A percentile compares a stretch with the other conserved stretches of the same genome.
Evolutionary conservation across 23 tunicate species (phyloP).

Genomic region (Trididemnum nubilum): DNA sequence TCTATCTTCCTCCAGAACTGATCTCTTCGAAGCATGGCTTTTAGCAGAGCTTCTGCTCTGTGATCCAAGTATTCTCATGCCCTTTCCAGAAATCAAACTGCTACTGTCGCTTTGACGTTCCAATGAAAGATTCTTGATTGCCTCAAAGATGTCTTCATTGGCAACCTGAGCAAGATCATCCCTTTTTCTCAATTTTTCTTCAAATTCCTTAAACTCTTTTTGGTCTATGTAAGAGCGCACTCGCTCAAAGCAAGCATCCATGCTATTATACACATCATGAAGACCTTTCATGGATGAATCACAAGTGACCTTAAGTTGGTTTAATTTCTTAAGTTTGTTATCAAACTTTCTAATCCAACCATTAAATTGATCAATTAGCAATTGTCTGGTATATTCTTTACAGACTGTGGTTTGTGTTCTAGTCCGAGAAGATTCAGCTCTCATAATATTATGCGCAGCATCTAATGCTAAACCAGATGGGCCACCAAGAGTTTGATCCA

Average conservation of each 20-base stretch:
- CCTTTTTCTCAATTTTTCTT: background rate
- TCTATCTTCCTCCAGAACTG: background rate
- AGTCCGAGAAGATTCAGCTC: background rate
- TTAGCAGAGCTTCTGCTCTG: background rate
- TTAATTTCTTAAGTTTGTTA: background rate
- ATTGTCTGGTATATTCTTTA: background rate
- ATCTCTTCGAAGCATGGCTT: background rate
- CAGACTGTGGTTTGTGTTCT: background rate
- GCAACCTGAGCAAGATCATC: background rate
- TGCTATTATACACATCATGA: background rate
- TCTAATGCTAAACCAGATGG: background rate
- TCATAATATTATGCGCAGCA: background rate
- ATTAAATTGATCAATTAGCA: background rate
- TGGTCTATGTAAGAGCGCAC: background rate
- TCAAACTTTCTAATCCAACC: conserved; percentile 19
- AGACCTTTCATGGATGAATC: background rate
- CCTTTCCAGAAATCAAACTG: background rate
- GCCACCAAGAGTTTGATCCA: background rate
- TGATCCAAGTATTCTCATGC: background rate
- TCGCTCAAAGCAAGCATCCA: conserved; percentile 4
- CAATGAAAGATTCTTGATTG: background rate
- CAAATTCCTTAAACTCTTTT: background rate
- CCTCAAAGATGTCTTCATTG: conserved; percentile 1
- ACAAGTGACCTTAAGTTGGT: conserved; percentile 4
- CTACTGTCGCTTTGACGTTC: background rate